Conservation (phyloP, 2,888 invertebrate genomes). For the Drosophila seclusa region DNA sequence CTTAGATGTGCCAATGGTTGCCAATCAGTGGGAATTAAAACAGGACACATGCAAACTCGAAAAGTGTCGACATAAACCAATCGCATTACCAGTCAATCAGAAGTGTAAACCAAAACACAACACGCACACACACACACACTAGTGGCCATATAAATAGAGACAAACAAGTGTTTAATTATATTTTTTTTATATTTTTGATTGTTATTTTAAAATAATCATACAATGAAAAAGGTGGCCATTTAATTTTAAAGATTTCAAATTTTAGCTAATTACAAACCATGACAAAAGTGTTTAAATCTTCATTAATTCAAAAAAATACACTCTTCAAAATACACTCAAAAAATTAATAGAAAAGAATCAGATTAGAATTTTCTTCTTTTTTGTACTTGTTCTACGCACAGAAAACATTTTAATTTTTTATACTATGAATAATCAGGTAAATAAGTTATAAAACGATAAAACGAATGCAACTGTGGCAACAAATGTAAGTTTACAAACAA, state of each 20-base stretch:
- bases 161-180: neutral
- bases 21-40: constrained; percentile 50
- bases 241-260: no score
- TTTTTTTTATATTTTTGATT: neutral
- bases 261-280: no score
- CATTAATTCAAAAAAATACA: no score
- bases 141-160: neutral
- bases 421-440: neutral
- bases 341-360: neutral
- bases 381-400: neutral
- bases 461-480: neutral
- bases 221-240: no score
- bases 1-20: constrained; percentile 29
- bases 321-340: no score
- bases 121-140: constrained; percentile 2
- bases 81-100: constrained; percentile 57
- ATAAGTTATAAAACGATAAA: no score
- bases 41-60: neutral
- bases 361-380: rapidly evolving
- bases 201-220: neutral
- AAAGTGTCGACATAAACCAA: constrained; percentile 47
- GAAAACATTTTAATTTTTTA: neutral
- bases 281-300: no score
- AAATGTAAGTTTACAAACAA: neutral
- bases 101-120: constrained; percentile 16